Base-by-base conservation (phyloP, 2,797 vertebrate species). In the Pseudochaenichthys georgianus region DNA sequence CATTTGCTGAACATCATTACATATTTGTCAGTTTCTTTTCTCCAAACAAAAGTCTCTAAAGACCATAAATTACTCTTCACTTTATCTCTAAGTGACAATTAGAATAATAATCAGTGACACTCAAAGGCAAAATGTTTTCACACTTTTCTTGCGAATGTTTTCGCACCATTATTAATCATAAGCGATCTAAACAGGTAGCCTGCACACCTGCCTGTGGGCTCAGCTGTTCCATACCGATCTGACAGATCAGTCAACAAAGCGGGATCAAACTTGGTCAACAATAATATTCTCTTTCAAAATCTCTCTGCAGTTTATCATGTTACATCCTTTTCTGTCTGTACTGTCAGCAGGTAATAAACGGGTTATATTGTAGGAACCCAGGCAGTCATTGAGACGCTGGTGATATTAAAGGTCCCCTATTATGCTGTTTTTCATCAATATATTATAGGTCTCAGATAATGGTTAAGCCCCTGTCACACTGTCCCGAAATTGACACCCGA, bases 211-310 rank as follows among this genome's bases (percentile, higher is more conserved):
- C 47, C 69, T n/a, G n/a, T 11, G 16, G 59, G 15, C 55, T 71
- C 34, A 5, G 46, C 13, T 19, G 19, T 41, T 75, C 53, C 43
- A 34, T 13, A 58, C 55, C 11, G 15, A 65, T 64, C 48, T 68
- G 46, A 48, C 43, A 61, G 43, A 45, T 6, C 21, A 43, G 28
- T 38, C 38, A 62, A 46, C 13, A 66, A 74, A 76, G n/a, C 0
- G 11, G 31, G 51, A 76, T 80, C 41, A 70, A 73, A 73, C 19
- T 60, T 17, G 61, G 64, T 59, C 53, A 59, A 43, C 62, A 41
- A 75, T 75, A 68, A 80, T 62, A 55, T 63, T 65, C 45, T 58
- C 60, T 70, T 78, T 83, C 51, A 75, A 63, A 75, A 55, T 17
- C 34, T 4, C 41, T 28, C 28, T 4, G 28, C n/a, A 19, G 19